Conservation (phyloP, 2,113 vertebrate species). For the Castor canadensis region DNA sequence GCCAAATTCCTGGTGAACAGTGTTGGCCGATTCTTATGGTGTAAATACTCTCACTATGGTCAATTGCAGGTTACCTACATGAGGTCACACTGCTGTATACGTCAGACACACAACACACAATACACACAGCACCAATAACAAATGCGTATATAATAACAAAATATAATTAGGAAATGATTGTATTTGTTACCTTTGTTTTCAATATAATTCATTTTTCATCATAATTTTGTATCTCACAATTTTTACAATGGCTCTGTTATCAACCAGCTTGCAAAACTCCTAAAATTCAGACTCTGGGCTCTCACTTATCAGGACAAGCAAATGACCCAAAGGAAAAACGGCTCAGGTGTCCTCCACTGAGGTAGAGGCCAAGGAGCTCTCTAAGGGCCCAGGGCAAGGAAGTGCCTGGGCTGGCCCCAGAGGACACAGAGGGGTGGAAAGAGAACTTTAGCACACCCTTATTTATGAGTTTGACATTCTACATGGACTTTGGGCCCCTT, state of each 20-base stretch:
- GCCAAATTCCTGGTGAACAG: not conserved
- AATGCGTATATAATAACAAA: not conserved
- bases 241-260: not conserved
- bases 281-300: not conserved
- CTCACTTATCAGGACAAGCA: fast-evolving
- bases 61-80: not conserved
- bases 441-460: not conserved
- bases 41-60: not conserved
- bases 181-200: not conserved
- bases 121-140: not conserved
- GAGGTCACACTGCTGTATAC: not conserved
- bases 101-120: not conserved
- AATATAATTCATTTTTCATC: not conserved
- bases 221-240: not conserved
- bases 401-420: too few species aligned
- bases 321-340: too few species aligned
- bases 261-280: not conserved
- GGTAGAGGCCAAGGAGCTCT: too few species aligned
- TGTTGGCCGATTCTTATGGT: fast-evolving
- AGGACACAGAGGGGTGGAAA: fast-evolving
- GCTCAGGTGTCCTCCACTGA: too few species aligned
- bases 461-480: not conserved
- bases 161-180: not conserved
- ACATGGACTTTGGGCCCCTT: not conserved
- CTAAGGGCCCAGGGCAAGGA: too few species aligned